Evolutionary conservation across 2,113 vertebrate species (phyloP).

Genomic region (Peromyscus maniculatus): DNA sequence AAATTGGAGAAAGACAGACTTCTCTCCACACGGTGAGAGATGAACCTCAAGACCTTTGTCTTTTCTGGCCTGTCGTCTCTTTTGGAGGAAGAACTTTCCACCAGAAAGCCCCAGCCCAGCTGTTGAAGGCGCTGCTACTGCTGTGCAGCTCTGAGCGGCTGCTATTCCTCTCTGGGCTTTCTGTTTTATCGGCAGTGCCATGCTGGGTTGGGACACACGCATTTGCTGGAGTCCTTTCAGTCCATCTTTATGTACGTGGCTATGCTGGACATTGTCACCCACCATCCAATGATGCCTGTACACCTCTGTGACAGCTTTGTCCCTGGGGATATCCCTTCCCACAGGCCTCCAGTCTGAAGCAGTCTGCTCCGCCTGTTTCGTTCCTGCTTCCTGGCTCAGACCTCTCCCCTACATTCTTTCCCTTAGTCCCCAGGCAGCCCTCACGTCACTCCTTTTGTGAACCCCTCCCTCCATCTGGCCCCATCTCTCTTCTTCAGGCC

Average conservation of each 20-base stretch:
- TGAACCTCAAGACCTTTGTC: not conserved
- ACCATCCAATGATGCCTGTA: not conserved
- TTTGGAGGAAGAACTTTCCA: not conserved
- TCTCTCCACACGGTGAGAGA: not conserved
- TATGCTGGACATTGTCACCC: not conserved
- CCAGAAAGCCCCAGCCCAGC: not conserved
- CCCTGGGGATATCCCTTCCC: not conserved
- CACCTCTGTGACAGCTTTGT: not conserved
- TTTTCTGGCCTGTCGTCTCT: not conserved
- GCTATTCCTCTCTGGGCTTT: not conserved
- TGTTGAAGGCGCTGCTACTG: not conserved
- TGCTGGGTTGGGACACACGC: not conserved
- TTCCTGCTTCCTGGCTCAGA: not conserved
- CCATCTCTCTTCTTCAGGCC: not conserved
- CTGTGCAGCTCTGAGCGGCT: not conserved
- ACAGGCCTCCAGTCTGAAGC: not conserved
- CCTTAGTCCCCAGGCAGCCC: not conserved
- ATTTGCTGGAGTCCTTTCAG: slow-evolving; percentile 21
- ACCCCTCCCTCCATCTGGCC: not conserved
- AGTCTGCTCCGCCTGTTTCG: not conserved
- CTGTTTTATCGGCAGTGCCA: not conserved
- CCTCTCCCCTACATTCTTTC: not conserved
- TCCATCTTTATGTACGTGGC: not conserved
- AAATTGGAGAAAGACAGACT: not conserved
- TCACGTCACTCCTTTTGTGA: not conserved